Evolutionary conservation across 2,888 invertebrate species (phyloP).

Genomic region (Tiliacea aurago): DNA sequence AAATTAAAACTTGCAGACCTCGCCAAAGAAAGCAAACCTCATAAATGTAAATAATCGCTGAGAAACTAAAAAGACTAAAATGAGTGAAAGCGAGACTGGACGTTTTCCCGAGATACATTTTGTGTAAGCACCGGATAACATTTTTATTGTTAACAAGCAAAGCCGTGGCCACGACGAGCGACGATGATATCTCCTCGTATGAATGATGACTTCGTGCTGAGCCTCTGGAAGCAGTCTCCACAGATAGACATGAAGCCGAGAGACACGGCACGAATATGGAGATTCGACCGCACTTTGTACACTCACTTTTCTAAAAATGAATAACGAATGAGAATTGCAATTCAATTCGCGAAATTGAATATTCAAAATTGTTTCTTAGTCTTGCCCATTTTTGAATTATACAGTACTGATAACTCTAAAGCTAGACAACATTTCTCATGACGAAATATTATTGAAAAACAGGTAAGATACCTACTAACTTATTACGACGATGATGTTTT

Average conservation of each 20-base stretch:
- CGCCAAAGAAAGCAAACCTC: slow-evolving; percentile 29
- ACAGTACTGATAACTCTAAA: slow-evolving; percentile 15
- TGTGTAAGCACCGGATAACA: slow-evolving; percentile 87
- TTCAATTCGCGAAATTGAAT: slow-evolving; percentile 56
- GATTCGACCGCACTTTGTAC: slow-evolving; percentile 70
- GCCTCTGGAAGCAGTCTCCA: slow-evolving; percentile 84
- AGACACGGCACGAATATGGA: slow-evolving; percentile 88
- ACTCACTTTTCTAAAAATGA: slow-evolving; percentile 63
- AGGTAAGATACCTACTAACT: slow-evolving; percentile 22
- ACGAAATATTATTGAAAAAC: slow-evolving; percentile 28
- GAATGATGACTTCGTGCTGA: slow-evolving; percentile 90
- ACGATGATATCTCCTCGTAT: slow-evolving; percentile 90
- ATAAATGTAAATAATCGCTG: slow-evolving; percentile 57
- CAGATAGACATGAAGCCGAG: slow-evolving; percentile 81
- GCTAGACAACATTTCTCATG: slow-evolving; percentile 1
- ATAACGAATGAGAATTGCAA: slow-evolving; percentile 62
- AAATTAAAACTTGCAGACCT: slow-evolving; percentile 34
- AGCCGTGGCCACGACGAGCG: slow-evolving; percentile 86
- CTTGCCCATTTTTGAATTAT: slow-evolving; percentile 39
- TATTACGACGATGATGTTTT: slow-evolving; percentile 35
- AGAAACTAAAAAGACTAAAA: slow-evolving; percentile 74
- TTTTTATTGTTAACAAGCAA: slow-evolving; percentile 90
- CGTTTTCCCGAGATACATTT: slow-evolving; percentile 85
- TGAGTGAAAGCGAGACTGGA: slow-evolving; percentile 69
- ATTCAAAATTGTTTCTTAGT: slow-evolving; percentile 52